These are phyloP conservation scores for Eretmocerus hayati DNA, from an alignment of 2,888 invertebrate genomes.

Conservation along the genomic window DNA sequence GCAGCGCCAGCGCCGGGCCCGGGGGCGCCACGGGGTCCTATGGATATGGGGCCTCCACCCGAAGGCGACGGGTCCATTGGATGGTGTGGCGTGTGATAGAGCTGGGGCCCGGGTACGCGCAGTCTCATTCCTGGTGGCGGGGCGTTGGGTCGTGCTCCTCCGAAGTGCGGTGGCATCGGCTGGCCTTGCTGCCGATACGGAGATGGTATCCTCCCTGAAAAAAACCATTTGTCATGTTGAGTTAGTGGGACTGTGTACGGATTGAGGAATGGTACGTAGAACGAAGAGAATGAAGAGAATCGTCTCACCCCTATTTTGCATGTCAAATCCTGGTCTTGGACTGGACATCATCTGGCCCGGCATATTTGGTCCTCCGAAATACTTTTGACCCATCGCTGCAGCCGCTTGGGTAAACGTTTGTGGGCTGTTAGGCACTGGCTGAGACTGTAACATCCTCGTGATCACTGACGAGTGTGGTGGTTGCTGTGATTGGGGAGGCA, in stretches of 20 bases:
- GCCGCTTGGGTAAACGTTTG: conserved; percentile 45
- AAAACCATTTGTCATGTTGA: too few species aligned
- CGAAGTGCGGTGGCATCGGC: conserved; percentile 40
- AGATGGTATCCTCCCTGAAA: conserved; percentile 37
- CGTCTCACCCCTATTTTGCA: conserved; percentile 36
- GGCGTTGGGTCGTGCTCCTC: conserved; percentile 37
- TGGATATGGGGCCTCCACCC: conserved; percentile 50
- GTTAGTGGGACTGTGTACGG: too few species aligned
- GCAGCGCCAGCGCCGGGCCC: too few species aligned
- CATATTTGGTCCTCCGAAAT: conserved; percentile 38
- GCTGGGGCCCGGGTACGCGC: conserved; percentile 39
- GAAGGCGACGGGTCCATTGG: conserved; percentile 53
- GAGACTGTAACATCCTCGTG: conserved; percentile 56
- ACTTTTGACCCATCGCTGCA: conserved; percentile 46
- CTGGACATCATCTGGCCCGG: conserved; percentile 34
- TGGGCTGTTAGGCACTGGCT: conserved; percentile 35
- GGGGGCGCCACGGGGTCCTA: conserved; percentile 37
- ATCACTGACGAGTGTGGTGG: conserved; percentile 53
- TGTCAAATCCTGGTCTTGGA: conserved; percentile 39
- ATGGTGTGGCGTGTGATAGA: conserved; percentile 49
- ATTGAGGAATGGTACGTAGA: too few species aligned
- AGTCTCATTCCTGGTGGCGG: conserved; percentile 45
- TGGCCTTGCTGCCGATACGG: conserved; percentile 38
- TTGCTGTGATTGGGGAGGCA: conserved; percentile 41
- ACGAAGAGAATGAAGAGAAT: too few species aligned